phyloP scores from a whole-genome alignment of 1,140 invertebrate genomes.

The Penaeus vannamei region DNA sequence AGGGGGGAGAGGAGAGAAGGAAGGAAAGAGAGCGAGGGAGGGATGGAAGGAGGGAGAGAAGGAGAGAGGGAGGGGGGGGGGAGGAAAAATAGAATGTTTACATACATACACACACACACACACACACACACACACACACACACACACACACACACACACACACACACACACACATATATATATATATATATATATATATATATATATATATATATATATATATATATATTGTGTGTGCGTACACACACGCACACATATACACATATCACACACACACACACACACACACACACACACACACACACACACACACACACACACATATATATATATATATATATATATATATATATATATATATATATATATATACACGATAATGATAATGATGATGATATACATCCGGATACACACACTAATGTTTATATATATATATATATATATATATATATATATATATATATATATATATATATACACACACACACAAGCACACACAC shows the following conservation, averaged over 20 bases:
- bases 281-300: too few relatives aligned
- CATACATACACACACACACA: constrained; percentile 11
- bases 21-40: constrained; percentile 2
- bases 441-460: too few relatives aligned
- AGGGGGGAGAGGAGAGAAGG: neutral
- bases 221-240: neutral
- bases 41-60: neutral
- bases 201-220: constrained; percentile 13
- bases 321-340: neutral
- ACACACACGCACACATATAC: neutral
- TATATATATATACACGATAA: neutral
- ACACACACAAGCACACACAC: too few relatives aligned
- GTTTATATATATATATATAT: too few relatives aligned
- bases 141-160: constrained; percentile 27
- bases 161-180: constrained; percentile 45
- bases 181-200: constrained; percentile 20
- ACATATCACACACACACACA: too few relatives aligned
- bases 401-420: too few relatives aligned
- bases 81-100: neutral
- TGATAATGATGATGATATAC: too few relatives aligned
- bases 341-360: neutral
- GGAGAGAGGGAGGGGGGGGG: neutral
- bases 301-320: too few relatives aligned
- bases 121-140: constrained; percentile 28
- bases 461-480: too few relatives aligned